Evolutionary conservation across 2,113 vertebrate species (phyloP).

Genomic region (Seriola rivoliana): DNA sequence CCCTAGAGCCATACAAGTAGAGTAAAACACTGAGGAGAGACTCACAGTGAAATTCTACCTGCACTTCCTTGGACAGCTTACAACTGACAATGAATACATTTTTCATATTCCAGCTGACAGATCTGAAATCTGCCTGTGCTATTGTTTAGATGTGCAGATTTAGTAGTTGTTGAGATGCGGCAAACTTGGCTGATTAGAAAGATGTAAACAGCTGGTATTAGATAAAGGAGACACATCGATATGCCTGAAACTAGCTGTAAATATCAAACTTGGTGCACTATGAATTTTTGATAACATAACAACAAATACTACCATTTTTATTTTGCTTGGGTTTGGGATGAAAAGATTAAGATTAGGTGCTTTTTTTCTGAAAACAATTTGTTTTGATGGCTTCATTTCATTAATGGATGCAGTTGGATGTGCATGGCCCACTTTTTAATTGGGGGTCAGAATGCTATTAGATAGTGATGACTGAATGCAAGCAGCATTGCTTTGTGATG

Average conservation of each 20-base stretch:
- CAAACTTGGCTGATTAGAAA: slow-evolving; percentile 38
- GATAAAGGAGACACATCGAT: slow-evolving; percentile 33
- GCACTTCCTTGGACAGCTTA: neutral
- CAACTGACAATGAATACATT: neutral
- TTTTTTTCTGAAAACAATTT: slow-evolving; percentile 9
- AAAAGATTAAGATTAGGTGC: neutral
- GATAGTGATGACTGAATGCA: neutral
- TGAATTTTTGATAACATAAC: slow-evolving; percentile 1
- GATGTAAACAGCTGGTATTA: slow-evolving; percentile 44
- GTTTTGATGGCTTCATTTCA: slow-evolving; percentile 1
- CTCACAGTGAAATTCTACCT: neutral
- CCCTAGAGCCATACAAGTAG: neutral
- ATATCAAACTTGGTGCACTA: neutral
- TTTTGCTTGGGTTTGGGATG: slow-evolving; percentile 1
- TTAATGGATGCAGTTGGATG: neutral
- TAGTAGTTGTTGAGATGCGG: slow-evolving; percentile 27
- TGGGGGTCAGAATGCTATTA: neutral
- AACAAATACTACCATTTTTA: neutral
- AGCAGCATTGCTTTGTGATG: neutral
- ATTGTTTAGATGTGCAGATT: slow-evolving; percentile 55
- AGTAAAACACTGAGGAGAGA: neutral
- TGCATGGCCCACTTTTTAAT: slow-evolving; percentile 8
- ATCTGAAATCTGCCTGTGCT: slow-evolving; percentile 44
- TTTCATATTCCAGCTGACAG: slow-evolving; percentile 34
- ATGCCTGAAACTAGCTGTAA: slow-evolving; percentile 12